Evolutionary conservation across 64 coral and sea anemone species (phyloP).

Genomic region (Stylophora pistillata): DNA sequence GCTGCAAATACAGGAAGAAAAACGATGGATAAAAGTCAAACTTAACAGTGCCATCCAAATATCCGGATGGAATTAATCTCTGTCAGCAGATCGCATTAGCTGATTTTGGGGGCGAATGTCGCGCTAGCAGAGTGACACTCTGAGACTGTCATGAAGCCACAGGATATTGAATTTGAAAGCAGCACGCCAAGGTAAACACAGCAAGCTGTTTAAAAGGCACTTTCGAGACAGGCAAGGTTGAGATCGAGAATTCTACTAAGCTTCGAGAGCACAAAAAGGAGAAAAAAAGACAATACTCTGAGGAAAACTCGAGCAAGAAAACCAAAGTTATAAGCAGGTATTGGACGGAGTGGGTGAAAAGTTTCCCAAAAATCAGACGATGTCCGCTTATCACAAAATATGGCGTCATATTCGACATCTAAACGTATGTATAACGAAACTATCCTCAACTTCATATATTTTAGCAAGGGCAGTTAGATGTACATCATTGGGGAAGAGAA

Average conservation of each 20-base stretch:
- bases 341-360: not conserved
- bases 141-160: not conserved
- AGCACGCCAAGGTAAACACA: not conserved
- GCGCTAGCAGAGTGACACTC: not conserved
- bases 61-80: slow-evolving; percentile 21
- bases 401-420: slow-evolving; percentile 1
- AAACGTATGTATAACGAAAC: slow-evolving; percentile 23
- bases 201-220: not conserved
- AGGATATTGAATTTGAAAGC: slow-evolving; percentile 15
- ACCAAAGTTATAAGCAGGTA: not conserved
- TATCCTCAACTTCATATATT: not conserved
- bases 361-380: not conserved
- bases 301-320: not conserved
- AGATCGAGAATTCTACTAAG: not conserved
- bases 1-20: slow-evolving; percentile 11
- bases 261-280: not conserved
- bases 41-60: not conserved
- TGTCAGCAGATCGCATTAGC: not conserved
- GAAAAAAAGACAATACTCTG: no score
- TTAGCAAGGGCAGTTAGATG: not conserved
- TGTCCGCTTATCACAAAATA: slow-evolving; percentile 29
- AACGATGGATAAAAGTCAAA: not conserved
- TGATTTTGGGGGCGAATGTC: not conserved
- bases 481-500: not conserved
- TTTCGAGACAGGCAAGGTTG: no score